Evolutionary conservation across 1,140 invertebrate genomes (phyloP), one percentile per base, ranked within the genome.

Genomic region (Zaprionus vittiger): DNA sequence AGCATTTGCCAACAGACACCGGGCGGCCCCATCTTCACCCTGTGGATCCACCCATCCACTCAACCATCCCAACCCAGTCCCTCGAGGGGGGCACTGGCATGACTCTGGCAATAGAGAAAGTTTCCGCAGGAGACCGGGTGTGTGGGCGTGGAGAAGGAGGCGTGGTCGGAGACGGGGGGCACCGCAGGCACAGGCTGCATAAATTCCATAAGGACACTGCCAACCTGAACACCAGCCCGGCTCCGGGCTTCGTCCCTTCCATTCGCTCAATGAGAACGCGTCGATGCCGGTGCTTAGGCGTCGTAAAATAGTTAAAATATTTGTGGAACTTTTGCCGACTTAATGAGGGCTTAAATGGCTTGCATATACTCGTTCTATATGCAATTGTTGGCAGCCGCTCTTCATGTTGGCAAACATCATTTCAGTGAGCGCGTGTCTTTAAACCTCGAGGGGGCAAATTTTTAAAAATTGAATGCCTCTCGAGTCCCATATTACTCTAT

Each of bases 261-360:
- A 52, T 31, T 37, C 59, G 2, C 61, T 56, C 28, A 24, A 52
- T 31, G 54, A 41, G 56, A 56, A 52, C 56, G 57, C 65, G 65
- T 69, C 55, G 61, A 68, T 66, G 65, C 22, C 52, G 66, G 69
- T 71, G 70, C 75, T 78, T 78, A 80, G 76, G 79, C 76, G 79
- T 71, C 72, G 76, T 81, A 71, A 79, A 81, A 81, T 78, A 81
- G 79, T 81, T 81, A 59, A 81, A 81, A 81, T 79, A 81, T 81
- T 75, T 78, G 71, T 44, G 59, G 37, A 81, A 81, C 71, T 81
- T 81, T 79, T 71, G 17, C 57, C 38, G 76, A 70, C 79, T 81
- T 81, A 81, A 81, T 81, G 79, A 81, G 79, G 62, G 79, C 66
- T 80, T 78, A 80, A 80, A 80, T 80, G 66, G 79, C 71, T 75